A percentile compares a stretch with the other conserved stretches of the same genome.
Evolutionary conservation across 1,140 invertebrate species (phyloP).

Genomic region (Cotesia typhae): DNA sequence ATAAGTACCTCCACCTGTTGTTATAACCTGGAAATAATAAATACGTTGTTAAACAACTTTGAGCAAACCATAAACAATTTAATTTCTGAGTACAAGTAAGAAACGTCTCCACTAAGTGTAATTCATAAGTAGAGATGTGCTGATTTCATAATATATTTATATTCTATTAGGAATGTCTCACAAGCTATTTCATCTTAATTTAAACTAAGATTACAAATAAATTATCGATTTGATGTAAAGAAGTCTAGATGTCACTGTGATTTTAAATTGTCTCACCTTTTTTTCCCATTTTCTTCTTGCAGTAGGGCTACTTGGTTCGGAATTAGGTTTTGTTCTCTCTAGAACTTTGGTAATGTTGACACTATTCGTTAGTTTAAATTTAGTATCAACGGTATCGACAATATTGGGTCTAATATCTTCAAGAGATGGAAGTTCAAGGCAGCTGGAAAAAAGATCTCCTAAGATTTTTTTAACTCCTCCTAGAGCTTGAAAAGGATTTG

Average conservation of each 20-base stretch:
- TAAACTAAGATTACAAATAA: background rate
- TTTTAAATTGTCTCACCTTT: conserved; percentile 49
- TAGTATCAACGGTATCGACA: conserved; percentile 48
- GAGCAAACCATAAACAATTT: too few species aligned
- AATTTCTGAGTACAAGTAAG: too few species aligned
- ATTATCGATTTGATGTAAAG: background rate
- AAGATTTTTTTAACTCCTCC: conserved; percentile 82
- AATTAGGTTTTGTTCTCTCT: conserved; percentile 62
- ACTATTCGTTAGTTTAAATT: conserved; percentile 59
- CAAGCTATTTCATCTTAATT: too few species aligned
- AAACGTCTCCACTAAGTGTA: too few species aligned
- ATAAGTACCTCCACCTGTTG: conserved; percentile 61
- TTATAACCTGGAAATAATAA: conserved; percentile 53
- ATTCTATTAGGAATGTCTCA: too few species aligned
- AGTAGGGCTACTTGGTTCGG: conserved; percentile 62
- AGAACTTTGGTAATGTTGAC: conserved; percentile 62
- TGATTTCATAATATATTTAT: too few species aligned
- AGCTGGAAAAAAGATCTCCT: conserved; percentile 78
- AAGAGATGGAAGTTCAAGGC: conserved; percentile 76
- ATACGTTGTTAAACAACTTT: background rate
- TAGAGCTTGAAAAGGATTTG: conserved; percentile 77
- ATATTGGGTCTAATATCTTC: conserved; percentile 57
- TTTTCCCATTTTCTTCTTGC: conserved; percentile 64
- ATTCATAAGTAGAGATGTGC: too few species aligned
- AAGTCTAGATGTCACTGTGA: background rate